phyloP scores from a whole-genome alignment of 2,113 vertebrate species.

The Mastomys natalensis region DNA sequence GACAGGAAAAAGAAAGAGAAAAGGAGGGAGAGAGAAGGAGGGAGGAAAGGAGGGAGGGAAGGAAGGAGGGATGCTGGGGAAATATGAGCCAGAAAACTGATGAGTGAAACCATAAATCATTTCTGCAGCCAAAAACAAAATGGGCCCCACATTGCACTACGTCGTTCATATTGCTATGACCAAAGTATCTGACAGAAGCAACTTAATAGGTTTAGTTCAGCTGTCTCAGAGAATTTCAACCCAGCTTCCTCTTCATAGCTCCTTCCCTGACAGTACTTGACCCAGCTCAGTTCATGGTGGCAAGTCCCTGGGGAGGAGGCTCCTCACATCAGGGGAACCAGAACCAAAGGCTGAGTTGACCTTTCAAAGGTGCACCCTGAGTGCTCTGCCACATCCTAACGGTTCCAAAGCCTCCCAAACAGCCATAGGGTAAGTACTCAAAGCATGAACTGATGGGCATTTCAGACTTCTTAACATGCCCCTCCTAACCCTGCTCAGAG shows the following conservation, averaged over 20 bases:
- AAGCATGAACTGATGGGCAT: neutral
- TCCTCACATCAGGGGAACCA: neutral
- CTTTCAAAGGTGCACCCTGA: neutral
- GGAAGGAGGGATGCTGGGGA: neutral
- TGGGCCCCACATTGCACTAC: too few relatives aligned
- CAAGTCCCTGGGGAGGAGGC: neutral
- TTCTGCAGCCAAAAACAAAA: neutral
- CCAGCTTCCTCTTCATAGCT: too few relatives aligned
- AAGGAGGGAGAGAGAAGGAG: too few relatives aligned
- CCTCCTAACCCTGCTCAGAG: neutral
- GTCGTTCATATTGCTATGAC: neutral
- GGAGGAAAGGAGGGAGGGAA: too few relatives aligned
- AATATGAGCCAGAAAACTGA: neutral
- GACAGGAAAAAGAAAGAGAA: too few relatives aligned
- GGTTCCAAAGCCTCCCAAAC: neutral
- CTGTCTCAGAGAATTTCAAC: neutral
- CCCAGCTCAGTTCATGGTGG: neutral
- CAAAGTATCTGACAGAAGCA: neutral
- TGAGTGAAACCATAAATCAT: neutral
- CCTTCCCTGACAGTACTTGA: neutral
- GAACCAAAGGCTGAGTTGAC: neutral
- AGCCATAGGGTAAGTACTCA: neutral
- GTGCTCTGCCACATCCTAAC: neutral
- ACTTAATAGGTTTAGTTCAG: too few relatives aligned
- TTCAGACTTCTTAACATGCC: neutral